Base-by-base conservation (phyloP, 2,113 vertebrate genomes). In the Galbula dea region DNA sequence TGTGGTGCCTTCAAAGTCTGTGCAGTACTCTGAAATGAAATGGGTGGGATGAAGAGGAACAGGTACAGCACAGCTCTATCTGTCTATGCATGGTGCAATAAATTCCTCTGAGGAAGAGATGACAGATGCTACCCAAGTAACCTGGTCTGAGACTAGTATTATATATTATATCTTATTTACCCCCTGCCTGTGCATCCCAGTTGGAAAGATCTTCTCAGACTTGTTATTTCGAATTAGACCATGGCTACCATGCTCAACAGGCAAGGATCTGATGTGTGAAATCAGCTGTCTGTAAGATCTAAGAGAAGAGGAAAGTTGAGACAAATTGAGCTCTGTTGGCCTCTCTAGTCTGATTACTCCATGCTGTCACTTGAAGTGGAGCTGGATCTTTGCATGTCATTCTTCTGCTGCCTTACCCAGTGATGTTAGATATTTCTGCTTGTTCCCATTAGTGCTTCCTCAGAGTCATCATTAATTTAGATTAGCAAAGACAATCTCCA, bases 391-490 rank as follows among this genome's bases (percentile, higher is more conserved):
- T 81, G 63, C 63, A 71, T 92, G 79, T 86, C 88, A 78, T 75
- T 85, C 83, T 96, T 66, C 81, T 94, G 67, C 85, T 88, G 63
- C 93, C 62, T 92, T 63, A 88, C 52, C 80, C 2, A 41, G 34
- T 46, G 49, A 87, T 7, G 26, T 82, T 83, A 93, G 86, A 86
- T 92, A 81, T 75, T 89, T 92, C 93, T 90, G 80, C 78, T 95
- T 94, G 80, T 86, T 93, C 93, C 83, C 59, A 77, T 92, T 94
- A 92, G 61, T 41, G 41, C 46, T 68, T 96, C 61, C 48, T 95
- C 86, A 75, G 87, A 96, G 83, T 92, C 83, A 90, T 93, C 94
- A 95, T 97, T 96, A 96, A 96, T 95, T 96, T 96, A 79, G 76
- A 82, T 91, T 91, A 88, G 21, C 72, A 77, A 94, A 96, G 95